Evolutionary conservation across 2,888 invertebrate species (phyloP).

Genomic region (Venusia cambrica): DNA sequence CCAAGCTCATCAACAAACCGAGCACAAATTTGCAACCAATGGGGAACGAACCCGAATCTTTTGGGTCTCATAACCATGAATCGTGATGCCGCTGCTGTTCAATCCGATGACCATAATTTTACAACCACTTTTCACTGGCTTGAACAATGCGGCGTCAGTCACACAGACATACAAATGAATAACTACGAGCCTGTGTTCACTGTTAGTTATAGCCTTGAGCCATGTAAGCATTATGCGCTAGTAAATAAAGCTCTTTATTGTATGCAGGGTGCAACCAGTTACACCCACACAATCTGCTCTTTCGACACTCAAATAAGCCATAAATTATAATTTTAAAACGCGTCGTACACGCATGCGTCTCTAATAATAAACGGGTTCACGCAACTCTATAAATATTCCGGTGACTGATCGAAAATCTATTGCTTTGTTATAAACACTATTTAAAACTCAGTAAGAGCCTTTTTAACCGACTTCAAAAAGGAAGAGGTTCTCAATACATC

Average conservation of each 20-base stretch:
- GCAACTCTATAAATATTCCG: conserved; percentile 43
- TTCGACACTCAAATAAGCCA: conserved; percentile 73
- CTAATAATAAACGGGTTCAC: conserved; percentile 39
- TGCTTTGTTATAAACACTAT: conserved; percentile 12
- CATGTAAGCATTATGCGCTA: not conserved
- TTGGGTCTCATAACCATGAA: too few relatives aligned
- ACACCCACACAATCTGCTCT: conserved; percentile 68
- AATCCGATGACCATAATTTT: conserved; percentile 1
- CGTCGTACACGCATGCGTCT: conserved; percentile 47
- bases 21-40: too few relatives aligned
- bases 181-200: conserved; percentile 5
- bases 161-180: conserved; percentile 8
- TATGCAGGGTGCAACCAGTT: conserved; percentile 38
- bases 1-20: too few relatives aligned
- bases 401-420: conserved; percentile 26
- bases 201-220: not conserved
- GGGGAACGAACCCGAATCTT: too few relatives aligned
- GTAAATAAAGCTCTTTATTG: conserved; percentile 13
- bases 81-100: too few relatives aligned
- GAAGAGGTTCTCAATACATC: too few relatives aligned
- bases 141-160: conserved; percentile 17
- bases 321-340: conserved; percentile 76
- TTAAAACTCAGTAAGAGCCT: conserved; percentile 10
- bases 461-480: too few relatives aligned
- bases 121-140: conserved; percentile 7